These are phyloP conservation scores for Otus sunia DNA, from an alignment of 2,113 vertebrate species.

Conservation along the genomic window DNA sequence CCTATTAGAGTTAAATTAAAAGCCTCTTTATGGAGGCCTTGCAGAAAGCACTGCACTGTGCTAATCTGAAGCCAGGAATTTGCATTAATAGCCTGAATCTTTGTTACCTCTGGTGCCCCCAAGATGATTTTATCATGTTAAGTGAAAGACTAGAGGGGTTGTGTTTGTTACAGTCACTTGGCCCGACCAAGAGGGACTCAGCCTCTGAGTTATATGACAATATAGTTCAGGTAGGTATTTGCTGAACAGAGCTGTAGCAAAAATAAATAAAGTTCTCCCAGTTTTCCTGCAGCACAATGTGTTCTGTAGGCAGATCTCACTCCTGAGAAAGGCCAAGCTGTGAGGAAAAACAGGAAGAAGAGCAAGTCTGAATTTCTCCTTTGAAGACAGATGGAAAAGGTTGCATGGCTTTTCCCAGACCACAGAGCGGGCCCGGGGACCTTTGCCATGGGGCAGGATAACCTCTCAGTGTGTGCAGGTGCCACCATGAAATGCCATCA, in stretches of 20 bases:
- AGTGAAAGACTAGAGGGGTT: background rate
- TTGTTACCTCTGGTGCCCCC: background rate
- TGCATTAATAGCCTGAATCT: background rate
- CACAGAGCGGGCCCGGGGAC: fast-evolving
- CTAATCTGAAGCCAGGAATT: background rate
- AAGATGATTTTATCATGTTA: background rate
- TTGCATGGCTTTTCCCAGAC: background rate
- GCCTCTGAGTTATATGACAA: background rate
- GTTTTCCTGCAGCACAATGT: background rate
- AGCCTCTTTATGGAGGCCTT: conserved; percentile 4
- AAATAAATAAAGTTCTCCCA: background rate
- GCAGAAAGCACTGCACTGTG: background rate
- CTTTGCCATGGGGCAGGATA: background rate
- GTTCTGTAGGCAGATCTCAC: background rate
- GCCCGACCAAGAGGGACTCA: background rate
- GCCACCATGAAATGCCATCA: background rate
- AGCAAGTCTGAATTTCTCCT: background rate
- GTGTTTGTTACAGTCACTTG: background rate
- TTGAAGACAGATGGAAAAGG: background rate
- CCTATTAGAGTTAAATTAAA: conserved; percentile 59
- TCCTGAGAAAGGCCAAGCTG: background rate
- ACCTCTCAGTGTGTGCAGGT: background rate
- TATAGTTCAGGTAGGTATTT: background rate
- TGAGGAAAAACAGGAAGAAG: background rate
- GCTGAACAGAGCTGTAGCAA: background rate